Conservation (phyloP, 2,888 invertebrate species). For the Pimpla rufipes region DNA sequence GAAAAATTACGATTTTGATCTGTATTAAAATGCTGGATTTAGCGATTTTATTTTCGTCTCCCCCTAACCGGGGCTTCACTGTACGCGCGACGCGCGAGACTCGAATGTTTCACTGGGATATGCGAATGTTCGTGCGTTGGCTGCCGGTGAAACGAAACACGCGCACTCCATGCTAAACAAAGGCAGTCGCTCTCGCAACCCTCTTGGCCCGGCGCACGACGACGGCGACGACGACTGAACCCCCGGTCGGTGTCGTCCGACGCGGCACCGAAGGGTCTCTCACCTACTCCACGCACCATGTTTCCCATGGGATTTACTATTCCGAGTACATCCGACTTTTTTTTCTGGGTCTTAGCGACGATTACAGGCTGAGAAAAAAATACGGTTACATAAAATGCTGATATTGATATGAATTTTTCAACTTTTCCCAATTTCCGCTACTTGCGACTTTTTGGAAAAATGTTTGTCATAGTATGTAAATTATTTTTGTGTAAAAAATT, state of each 20-base stretch:
- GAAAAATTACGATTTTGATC: too few species aligned
- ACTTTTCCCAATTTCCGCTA: too few species aligned
- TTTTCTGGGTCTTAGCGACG: not conserved
- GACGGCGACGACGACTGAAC: conserved; percentile 33
- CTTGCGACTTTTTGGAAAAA: too few species aligned
- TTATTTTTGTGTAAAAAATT: too few species aligned
- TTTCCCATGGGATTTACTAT: not conserved
- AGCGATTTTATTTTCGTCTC: too few species aligned
- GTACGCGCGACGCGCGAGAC: conserved; percentile 35
- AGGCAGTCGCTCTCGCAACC: conserved; percentile 61
- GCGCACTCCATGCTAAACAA: conserved; percentile 62
- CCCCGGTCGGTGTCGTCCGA: conserved; percentile 38
- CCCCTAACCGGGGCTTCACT: too few species aligned
- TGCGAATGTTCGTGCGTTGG: conserved; percentile 25
- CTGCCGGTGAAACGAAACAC: conserved; percentile 59
- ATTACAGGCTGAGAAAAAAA: not conserved
- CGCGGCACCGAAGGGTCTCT: not conserved
- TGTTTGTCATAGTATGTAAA: too few species aligned
- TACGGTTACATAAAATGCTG: too few species aligned
- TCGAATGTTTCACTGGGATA: conserved; percentile 15
- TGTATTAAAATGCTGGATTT: too few species aligned
- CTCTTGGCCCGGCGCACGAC: conserved; percentile 47
- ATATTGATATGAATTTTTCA: too few species aligned
- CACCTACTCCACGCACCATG: not conserved
- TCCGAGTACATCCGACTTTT: not conserved